Conservation (phyloP, 1,140 invertebrate genomes). For the Teleogryllus occipitalis region DNA sequence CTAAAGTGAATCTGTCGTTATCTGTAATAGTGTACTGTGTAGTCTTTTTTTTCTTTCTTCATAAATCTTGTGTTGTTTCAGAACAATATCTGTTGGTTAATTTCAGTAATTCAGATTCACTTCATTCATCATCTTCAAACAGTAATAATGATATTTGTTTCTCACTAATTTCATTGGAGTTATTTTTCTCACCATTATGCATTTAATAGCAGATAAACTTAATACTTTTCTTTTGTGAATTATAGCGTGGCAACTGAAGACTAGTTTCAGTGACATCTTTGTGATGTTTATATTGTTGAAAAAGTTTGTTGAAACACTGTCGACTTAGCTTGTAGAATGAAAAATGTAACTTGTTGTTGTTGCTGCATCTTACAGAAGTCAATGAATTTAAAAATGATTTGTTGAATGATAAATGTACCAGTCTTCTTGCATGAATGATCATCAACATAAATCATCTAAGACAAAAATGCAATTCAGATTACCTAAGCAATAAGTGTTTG, state of each 20-base stretch:
- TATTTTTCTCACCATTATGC: too few relatives aligned
- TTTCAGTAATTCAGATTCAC: too few relatives aligned
- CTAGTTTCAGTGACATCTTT: not conserved
- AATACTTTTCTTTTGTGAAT: not conserved
- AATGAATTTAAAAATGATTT: constrained; percentile 3
- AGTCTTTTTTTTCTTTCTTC: not conserved
- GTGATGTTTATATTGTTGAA: constrained; percentile 5
- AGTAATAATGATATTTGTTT: too few relatives aligned
- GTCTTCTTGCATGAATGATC: not conserved
- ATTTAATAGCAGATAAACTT: not conserved
- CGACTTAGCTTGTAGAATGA: not conserved
- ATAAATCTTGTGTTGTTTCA: not conserved
- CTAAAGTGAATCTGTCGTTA: not conserved
- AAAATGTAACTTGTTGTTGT: constrained; percentile 5
- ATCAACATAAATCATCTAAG: not conserved
- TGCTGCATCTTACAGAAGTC: not conserved
- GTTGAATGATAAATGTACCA: not conserved
- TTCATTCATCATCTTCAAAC: too few relatives aligned
- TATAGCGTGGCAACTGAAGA: not conserved
- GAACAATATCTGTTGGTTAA: not conserved
- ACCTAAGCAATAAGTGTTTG: not conserved
- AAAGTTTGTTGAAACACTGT: not conserved
- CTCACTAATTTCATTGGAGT: too few relatives aligned
- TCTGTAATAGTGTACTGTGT: not conserved
- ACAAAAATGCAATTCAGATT: not conserved